Conservation (phyloP, 2,797 vertebrate genomes). For the Nasua narica region DNA sequence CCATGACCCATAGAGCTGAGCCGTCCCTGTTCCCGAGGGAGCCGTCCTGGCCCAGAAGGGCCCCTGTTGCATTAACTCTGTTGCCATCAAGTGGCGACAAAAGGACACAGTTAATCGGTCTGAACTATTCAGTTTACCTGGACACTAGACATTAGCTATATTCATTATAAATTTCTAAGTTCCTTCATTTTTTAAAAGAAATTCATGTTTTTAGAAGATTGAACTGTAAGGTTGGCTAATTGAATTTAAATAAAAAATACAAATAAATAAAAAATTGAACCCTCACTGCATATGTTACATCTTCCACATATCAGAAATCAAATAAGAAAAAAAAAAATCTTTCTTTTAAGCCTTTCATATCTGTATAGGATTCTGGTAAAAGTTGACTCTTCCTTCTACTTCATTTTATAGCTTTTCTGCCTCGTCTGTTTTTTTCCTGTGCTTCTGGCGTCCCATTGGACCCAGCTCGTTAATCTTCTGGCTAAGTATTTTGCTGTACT, state of each 20-base stretch:
- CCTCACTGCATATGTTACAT: background rate
- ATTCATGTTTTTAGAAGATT: background rate
- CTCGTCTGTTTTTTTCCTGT: background rate
- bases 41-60: rapidly evolving
- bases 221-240: background rate
- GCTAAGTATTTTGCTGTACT: background rate
- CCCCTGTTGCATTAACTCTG: background rate
- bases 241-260: too few relatives aligned
- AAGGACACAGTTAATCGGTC: background rate
- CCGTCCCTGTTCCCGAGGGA: rapidly evolving
- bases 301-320: background rate
- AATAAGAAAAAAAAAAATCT: background rate
- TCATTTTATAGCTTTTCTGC: rapidly evolving
- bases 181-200: background rate
- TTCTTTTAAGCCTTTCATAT: background rate
- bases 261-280: background rate
- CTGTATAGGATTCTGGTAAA: background rate
- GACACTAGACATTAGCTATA: background rate
- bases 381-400: background rate
- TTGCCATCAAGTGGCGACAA: background rate
- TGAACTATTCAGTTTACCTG: background rate
- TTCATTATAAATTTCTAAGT: background rate
- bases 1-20: rapidly evolving
- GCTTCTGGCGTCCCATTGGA: background rate
- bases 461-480: background rate